Conservation (phyloP, 1,140 invertebrate species). For the Tetragnatha versicolor region DNA sequence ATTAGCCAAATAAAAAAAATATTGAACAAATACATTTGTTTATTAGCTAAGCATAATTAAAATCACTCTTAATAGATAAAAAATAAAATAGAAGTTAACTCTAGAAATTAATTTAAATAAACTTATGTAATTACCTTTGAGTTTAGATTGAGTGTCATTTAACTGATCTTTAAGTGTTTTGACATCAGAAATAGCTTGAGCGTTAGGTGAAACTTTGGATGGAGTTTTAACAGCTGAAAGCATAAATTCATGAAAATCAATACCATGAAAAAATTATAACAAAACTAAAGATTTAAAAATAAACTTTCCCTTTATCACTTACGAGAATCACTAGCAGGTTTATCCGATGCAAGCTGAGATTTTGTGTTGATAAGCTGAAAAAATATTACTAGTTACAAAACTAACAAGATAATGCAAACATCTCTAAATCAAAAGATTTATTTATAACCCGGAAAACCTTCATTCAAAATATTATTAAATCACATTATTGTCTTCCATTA, state of each 20-base stretch:
- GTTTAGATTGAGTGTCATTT: slow-evolving; percentile 72
- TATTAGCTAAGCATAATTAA: too few species aligned
- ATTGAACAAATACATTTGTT: too few species aligned
- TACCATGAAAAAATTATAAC: neutral
- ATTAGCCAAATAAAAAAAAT: too few species aligned
- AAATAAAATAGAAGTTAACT: too few species aligned
- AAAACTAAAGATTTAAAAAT: neutral
- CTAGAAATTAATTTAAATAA: neutral
- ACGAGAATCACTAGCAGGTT: neutral
- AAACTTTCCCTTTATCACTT: neutral
- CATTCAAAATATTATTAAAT: too few species aligned
- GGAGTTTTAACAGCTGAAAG: slow-evolving; percentile 6
- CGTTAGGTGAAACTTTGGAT: neutral
- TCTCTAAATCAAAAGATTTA: too few species aligned
- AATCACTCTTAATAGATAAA: neutral
- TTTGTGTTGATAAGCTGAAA: neutral
- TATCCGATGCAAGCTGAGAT: neutral
- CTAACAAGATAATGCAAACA: too few species aligned
- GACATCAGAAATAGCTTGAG: slow-evolving; percentile 59
- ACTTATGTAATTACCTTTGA: slow-evolving; percentile 65
- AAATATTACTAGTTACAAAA: too few species aligned
- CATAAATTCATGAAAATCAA: neutral
- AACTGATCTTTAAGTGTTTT: slow-evolving; percentile 79
- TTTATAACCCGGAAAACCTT: too few species aligned
- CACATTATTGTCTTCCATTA: too few species aligned